Conservation (phyloP, 2,888 invertebrate species). For the Orgyia antiqua region DNA sequence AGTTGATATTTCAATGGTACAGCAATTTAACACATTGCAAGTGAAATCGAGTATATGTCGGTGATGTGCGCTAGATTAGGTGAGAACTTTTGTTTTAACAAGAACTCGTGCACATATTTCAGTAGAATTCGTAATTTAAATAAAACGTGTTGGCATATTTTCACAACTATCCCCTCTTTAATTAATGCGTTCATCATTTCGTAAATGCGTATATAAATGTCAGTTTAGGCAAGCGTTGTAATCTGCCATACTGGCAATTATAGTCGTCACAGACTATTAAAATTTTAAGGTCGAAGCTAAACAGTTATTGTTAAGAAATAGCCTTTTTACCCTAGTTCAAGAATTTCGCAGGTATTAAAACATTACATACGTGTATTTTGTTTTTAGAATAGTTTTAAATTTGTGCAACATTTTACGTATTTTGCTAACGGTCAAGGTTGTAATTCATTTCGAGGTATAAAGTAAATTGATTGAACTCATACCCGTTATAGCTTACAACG, state of each 20-base stretch:
- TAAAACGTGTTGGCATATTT: background rate
- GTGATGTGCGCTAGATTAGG: conserved; percentile 26
- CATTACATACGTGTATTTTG: no score
- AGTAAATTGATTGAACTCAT: no score
- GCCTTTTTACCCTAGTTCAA: background rate
- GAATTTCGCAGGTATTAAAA: background rate
- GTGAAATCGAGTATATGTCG: conserved; percentile 34
- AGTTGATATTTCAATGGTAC: conserved; percentile 36
- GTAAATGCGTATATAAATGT: background rate
- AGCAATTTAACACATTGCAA: conserved; percentile 30
- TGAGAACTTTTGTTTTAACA: conserved; percentile 10
- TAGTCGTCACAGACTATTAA: background rate
- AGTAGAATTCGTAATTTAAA: conserved; percentile 9
- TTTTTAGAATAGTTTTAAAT: no score
- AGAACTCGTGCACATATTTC: conserved; percentile 3
- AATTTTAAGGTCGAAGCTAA: background rate
- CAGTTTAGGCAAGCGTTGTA: background rate
- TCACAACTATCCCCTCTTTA: no score
- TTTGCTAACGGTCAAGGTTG: no score
- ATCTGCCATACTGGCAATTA: background rate
- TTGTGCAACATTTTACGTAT: no score
- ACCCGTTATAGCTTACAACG: no score
- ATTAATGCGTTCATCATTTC: background rate
- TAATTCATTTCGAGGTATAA: no score
- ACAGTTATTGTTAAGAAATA: background rate